These are phyloP conservation scores for Perccottus glenii DNA, from an alignment of 2,113 vertebrate genomes.

Conservation along the genomic window DNA sequence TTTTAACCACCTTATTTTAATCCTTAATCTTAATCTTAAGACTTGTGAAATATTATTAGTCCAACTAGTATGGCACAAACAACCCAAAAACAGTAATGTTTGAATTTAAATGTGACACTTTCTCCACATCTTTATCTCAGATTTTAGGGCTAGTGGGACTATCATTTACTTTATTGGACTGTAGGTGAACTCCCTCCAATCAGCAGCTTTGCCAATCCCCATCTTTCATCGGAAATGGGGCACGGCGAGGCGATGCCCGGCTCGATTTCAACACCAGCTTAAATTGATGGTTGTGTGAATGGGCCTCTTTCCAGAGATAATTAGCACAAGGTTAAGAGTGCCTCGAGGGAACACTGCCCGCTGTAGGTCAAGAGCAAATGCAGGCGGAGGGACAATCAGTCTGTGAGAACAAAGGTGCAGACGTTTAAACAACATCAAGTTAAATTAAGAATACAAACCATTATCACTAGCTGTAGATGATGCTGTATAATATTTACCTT, in stretches of 20 bases:
- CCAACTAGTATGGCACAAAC: too few relatives aligned
- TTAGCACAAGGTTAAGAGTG: conserved; percentile 73
- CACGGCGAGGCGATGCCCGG: conserved; percentile 55
- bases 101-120: too few relatives aligned
- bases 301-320: conserved; percentile 75
- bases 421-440: conserved; percentile 34
- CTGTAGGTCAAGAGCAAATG: conserved; percentile 67
- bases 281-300: conserved; percentile 76
- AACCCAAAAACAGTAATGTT: too few relatives aligned
- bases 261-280: conserved; percentile 54
- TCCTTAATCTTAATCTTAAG: too few relatives aligned
- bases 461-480: conserved; percentile 4
- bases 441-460: conserved; percentile 18
- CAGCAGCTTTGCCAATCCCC: conserved; percentile 47
- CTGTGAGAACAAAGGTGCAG: conserved; percentile 42
- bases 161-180: conserved; percentile 14
- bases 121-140: too few relatives aligned
- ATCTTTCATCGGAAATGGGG: conserved; percentile 71
- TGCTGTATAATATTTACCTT: conserved; percentile 2
- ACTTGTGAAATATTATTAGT: too few relatives aligned
- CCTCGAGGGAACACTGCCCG: conserved; percentile 45
- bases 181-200: conserved; percentile 56
- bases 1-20: too few relatives aligned
- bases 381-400: conserved; percentile 16
- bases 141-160: too few relatives aligned